phyloP scores from a whole-genome alignment of 2,797 vertebrate species.

The Erpetoichthys calabaricus region DNA sequence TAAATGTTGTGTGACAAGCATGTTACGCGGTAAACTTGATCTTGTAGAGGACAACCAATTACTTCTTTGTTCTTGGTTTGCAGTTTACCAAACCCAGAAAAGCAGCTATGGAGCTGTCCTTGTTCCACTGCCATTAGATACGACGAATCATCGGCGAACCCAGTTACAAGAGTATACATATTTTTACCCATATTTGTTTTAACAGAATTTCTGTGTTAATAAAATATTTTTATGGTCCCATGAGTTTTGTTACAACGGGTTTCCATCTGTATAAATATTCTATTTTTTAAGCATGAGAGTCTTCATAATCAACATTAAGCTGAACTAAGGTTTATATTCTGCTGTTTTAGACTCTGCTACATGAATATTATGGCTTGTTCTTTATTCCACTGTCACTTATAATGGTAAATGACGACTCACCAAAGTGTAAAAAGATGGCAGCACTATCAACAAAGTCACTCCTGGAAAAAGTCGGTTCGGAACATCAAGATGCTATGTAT shows the following conservation, averaged over 20 bases:
- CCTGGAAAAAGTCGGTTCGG: conserved; percentile 50
- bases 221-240: too few species aligned
- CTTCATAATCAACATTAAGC: background rate
- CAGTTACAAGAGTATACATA: too few species aligned
- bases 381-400: conserved; percentile 77
- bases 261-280: conserved; percentile 2
- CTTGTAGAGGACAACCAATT: too few species aligned
- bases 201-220: too few species aligned
- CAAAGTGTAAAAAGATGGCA: conserved; percentile 84
- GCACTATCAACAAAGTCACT: conserved; percentile 69
- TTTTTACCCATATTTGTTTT: too few species aligned
- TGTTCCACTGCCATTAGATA: too few species aligned
- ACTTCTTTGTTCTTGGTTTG: too few species aligned
- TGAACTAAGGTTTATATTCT: background rate
- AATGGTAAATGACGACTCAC: conserved; percentile 77
- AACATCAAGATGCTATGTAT: conserved; percentile 66
- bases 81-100: too few species aligned
- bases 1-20: too few species aligned
- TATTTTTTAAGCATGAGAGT: conserved; percentile 1
- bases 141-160: too few species aligned
- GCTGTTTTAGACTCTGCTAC: conserved; percentile 55
- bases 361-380: conserved; percentile 67
- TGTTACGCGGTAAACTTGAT: too few species aligned
- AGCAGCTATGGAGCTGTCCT: too few species aligned
- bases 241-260: background rate